Conservation (phyloP, 2,113 vertebrate genomes). For the Istiophorus platypterus region DNA sequence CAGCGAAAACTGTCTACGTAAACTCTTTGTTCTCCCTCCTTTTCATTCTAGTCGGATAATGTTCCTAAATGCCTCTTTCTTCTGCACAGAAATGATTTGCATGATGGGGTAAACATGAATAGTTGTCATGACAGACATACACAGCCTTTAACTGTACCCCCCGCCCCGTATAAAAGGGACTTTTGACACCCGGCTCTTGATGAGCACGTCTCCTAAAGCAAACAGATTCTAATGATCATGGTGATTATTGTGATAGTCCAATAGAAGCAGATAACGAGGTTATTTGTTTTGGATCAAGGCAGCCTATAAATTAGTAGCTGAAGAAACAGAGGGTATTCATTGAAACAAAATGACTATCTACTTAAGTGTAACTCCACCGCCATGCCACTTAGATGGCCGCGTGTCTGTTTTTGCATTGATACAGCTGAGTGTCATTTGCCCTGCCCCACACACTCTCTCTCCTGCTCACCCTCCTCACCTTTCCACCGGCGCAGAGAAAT, state of each 20-base stretch:
- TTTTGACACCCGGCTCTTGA: conserved; percentile 68
- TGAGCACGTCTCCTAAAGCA: conserved; percentile 73
- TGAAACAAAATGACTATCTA: conserved; percentile 54
- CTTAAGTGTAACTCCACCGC: conserved; percentile 20
- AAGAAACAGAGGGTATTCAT: conserved; percentile 51
- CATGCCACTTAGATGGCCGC: neutral
- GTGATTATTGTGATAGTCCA: conserved; percentile 84
- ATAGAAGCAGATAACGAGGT: conserved; percentile 81
- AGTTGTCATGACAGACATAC: conserved; percentile 39
- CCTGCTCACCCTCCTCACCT: conserved; percentile 22
- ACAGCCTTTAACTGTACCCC: conserved; percentile 31
- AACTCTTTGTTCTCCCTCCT: conserved; percentile 69
- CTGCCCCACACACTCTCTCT: neutral
- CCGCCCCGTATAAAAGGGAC: conserved; percentile 30
- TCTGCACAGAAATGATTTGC: conserved; percentile 38
- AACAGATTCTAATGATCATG: conserved; percentile 79
- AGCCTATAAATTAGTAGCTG: conserved; percentile 71
- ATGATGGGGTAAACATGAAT: conserved; percentile 52
- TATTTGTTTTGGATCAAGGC: conserved; percentile 81
- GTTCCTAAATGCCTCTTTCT: conserved; percentile 61
- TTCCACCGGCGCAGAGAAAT: conserved; percentile 42
- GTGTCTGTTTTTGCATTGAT: conserved; percentile 45
- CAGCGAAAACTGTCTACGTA: conserved; percentile 66
- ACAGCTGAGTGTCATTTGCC: conserved; percentile 18
- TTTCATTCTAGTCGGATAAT: conserved; percentile 61